Conservation (phyloP, 2,888 invertebrate genomes). For the Limnephilus marmoratus region DNA sequence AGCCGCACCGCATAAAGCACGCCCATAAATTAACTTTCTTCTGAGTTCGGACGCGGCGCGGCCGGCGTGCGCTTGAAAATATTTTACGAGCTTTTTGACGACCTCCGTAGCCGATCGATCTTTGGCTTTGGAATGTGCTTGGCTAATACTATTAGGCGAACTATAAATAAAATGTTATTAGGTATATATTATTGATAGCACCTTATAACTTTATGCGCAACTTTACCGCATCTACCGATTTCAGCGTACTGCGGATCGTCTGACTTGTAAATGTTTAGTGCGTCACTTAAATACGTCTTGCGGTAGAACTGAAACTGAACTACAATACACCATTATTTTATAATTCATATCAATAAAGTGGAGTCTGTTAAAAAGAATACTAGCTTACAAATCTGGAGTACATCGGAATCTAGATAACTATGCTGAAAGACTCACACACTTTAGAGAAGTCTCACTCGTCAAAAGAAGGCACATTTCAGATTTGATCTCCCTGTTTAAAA, state of each 20-base stretch:
- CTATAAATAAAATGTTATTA: background rate
- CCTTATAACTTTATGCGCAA: background rate
- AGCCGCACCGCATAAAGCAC: background rate
- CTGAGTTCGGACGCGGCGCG: too few relatives aligned
- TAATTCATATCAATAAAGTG: too few relatives aligned
- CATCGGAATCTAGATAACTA: too few relatives aligned
- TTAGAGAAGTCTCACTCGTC: too few relatives aligned
- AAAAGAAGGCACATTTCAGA: too few relatives aligned
- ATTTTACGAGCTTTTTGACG: background rate
- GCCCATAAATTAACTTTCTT: slow-evolving; percentile 8
- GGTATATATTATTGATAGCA: background rate
- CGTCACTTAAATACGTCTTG: too few relatives aligned
- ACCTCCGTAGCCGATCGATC: background rate
- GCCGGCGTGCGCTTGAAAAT: background rate
- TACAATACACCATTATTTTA: too few relatives aligned
- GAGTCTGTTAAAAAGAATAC: too few relatives aligned
- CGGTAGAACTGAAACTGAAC: too few relatives aligned
- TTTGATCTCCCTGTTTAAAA: too few relatives aligned
- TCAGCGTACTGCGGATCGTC: background rate
- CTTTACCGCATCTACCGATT: background rate
- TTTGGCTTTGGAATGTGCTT: background rate
- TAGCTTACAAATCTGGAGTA: too few relatives aligned
- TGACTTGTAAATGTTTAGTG: background rate
- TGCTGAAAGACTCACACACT: too few relatives aligned
- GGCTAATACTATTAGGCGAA: background rate